These are phyloP conservation scores for Cyanocitta stelleri DNA, from an alignment of 2,113 vertebrate species.

Conservation along the genomic window DNA sequence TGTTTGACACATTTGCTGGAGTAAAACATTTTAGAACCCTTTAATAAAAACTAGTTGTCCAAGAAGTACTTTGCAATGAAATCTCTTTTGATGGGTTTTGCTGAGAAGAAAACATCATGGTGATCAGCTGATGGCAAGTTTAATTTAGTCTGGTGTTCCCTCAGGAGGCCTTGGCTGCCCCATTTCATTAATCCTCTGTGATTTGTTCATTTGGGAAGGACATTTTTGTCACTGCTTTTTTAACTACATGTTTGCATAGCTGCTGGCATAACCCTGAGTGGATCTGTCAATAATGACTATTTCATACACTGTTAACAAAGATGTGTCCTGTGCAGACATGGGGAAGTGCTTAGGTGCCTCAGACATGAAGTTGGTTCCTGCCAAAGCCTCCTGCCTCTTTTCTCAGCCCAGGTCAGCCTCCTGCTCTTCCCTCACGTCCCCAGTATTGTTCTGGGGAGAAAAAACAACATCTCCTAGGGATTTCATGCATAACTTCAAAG, in stretches of 20 bases:
- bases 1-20: neutral
- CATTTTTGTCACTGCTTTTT: neutral
- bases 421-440: neutral
- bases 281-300: neutral
- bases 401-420: neutral
- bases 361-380: neutral
- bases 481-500: neutral
- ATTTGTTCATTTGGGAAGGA: neutral
- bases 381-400: neutral
- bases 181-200: neutral
- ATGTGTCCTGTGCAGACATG: accelerated
- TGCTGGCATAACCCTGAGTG: neutral
- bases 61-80: neutral
- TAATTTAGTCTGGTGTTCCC: neutral
- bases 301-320: neutral
- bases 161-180: neutral
- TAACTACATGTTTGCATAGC: neutral
- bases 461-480: neutral
- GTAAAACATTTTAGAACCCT: neutral
- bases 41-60: neutral
- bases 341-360: neutral
- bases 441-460: neutral
- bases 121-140: constrained; percentile 27
- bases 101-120: neutral
- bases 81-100: constrained; percentile 9